Percentiles rank a stretch among this genome's conserved stretches.
Conservation (phyloP, 2,888 invertebrate species). For the Tipula unca region DNA sequence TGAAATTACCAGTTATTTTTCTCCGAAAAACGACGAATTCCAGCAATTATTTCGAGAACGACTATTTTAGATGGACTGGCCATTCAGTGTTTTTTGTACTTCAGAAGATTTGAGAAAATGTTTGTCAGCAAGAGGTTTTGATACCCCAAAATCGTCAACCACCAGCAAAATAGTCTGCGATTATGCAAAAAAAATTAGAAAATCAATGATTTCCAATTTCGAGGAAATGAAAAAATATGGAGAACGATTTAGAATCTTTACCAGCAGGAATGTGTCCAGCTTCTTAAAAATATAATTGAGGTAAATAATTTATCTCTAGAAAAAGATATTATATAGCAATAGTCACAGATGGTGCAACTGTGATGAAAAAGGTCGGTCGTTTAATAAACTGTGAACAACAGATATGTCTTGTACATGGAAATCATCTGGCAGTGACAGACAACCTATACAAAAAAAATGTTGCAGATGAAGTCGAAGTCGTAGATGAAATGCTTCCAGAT, state of each 20-base stretch:
- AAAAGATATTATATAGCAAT: background rate
- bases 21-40: background rate
- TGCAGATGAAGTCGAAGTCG: background rate
- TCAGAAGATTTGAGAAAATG: slow-evolving; percentile 15
- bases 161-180: slow-evolving; percentile 8
- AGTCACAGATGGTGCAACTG: background rate
- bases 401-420: background rate
- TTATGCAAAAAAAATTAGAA: background rate
- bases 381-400: background rate
- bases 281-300: too few relatives aligned
- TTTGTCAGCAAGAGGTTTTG: background rate
- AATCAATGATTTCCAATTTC: too few relatives aligned
- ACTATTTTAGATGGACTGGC: background rate
- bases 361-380: background rate
- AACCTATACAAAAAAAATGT: background rate
- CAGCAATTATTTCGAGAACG: slow-evolving; percentile 9
- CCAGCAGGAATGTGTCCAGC: too few relatives aligned
- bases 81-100: background rate
- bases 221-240: too few relatives aligned
- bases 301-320: too few relatives aligned
- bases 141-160: slow-evolving; percentile 9
- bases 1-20: slow-evolving; percentile 14
- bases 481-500: background rate
- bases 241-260: too few relatives aligned
- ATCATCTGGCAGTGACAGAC: background rate